phyloP scores from a whole-genome alignment of 2,888 invertebrate genomes.

The Dorcus parallelipipedus region DNA sequence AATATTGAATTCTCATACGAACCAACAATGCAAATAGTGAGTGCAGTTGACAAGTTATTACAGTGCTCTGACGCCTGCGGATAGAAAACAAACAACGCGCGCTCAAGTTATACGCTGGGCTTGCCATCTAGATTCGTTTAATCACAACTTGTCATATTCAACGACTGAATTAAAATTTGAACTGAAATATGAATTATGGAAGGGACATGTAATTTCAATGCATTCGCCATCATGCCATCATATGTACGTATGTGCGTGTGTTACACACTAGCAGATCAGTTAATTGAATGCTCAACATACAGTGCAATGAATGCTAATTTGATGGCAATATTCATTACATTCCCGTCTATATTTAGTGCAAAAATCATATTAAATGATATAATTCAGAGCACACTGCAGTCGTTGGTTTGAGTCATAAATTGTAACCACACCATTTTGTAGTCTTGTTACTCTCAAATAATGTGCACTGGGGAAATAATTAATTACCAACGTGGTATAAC shows the following conservation, averaged over 20 bases:
- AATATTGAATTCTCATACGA: too few species aligned
- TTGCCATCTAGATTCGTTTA: conserved; percentile 22
- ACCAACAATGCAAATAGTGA: conserved; percentile 16
- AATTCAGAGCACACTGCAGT: too few species aligned
- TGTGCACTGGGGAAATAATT: too few species aligned
- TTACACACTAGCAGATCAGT: neutral
- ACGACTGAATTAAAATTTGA: conserved; percentile 18
- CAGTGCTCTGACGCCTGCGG: conserved; percentile 31
- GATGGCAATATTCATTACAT: conserved; percentile 1
- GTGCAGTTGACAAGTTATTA: conserved; percentile 39
- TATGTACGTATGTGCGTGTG: neutral
- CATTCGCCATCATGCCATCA: neutral
- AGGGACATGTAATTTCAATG: conserved; percentile 7
- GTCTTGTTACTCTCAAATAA: too few species aligned
- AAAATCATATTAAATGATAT: neutral
- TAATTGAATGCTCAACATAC: neutral
- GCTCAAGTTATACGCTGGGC: conserved; percentile 8
- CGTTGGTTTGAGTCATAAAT: too few species aligned
- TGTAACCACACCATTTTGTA: too few species aligned
- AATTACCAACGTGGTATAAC: too few species aligned
- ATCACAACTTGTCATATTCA: conserved; percentile 26
- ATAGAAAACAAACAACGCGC: conserved; percentile 18
- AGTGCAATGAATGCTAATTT: neutral
- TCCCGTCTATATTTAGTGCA: neutral
- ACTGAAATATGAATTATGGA: conserved; percentile 10